A percentile compares a stretch with the other conserved stretches of the same genome.
These are phyloP conservation scores for Arbacia lixula DNA, from an alignment of 53 echinoderm and acorn worm species.

Conservation along the genomic window DNA sequence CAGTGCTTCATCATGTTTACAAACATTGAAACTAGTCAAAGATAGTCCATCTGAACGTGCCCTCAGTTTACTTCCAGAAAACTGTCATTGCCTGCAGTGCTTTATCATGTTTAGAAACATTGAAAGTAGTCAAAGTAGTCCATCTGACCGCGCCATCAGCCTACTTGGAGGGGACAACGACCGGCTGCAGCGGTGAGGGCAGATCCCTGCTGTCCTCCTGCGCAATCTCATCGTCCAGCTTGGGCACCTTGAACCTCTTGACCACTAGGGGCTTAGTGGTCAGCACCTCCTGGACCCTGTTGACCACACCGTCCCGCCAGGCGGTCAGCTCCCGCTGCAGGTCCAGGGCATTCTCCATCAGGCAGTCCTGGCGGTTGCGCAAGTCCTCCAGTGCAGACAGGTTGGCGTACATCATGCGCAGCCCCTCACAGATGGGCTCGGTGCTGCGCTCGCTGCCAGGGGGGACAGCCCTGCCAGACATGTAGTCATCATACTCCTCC, in stretches of 20 bases:
- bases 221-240: conserved; percentile 72
- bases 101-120: no score
- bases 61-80: no score
- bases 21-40: no score
- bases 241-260: conserved; percentile 72
- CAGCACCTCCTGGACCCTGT: conserved; percentile 80
- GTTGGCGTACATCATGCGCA: conserved; percentile 94
- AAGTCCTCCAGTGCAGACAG: conserved; percentile 90
- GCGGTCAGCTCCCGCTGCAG: conserved; percentile 83
- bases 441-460: conserved; percentile 68
- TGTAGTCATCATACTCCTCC: conserved; percentile 94
- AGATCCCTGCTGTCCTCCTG: conserved; percentile 49
- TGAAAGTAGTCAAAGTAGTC: no score
- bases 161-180: conserved; percentile 25
- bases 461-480: conserved; percentile 84
- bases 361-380: conserved; percentile 79
- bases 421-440: conserved; percentile 92
- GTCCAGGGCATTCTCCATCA: conserved; percentile 82
- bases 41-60: no score
- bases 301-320: conserved; percentile 78
- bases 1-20: no score
- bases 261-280: conserved; percentile 82
- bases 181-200: conserved; percentile 64
- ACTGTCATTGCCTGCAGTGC: no score
- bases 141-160: no score